A percentile compares a stretch with the other conserved stretches of the same genome.
Conservation (phyloP, 2,797 vertebrate species). For the Ambastaia sidthimunki region DNA sequence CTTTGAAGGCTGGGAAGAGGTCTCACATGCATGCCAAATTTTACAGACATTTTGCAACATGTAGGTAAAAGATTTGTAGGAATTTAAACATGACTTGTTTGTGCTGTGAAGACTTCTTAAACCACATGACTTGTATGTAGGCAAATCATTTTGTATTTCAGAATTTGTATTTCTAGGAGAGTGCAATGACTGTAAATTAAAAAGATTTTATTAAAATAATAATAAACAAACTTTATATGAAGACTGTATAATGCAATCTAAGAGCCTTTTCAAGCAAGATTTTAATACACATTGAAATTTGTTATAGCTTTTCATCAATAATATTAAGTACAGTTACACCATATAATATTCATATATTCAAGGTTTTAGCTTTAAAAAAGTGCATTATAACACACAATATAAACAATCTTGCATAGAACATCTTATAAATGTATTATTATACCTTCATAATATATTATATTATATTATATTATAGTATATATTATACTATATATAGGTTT, state of each 20-base stretch:
- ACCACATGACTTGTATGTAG: background rate
- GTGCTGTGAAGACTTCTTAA: background rate
- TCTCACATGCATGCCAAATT: constrained; percentile 69
- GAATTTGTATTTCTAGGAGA: background rate
- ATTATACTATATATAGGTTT: background rate
- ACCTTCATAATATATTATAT: background rate
- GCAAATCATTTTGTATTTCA: background rate
- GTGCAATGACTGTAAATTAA: too few relatives aligned
- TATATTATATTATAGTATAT: too few relatives aligned
- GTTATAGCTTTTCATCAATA: background rate
- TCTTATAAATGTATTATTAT: background rate
- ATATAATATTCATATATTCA: background rate
- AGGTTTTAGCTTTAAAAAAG: background rate
- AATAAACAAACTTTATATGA: background rate
- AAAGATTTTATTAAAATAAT: too few relatives aligned
- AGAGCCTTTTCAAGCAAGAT: too few relatives aligned
- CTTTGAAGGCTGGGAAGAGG: constrained; percentile 73
- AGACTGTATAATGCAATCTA: background rate
- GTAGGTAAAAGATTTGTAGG: background rate
- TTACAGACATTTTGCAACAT: constrained; percentile 24
- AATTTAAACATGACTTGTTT: background rate
- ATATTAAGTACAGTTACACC: background rate
- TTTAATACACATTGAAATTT: too few relatives aligned
- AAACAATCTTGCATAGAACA: background rate
- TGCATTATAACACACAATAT: background rate